Evolutionary conservation across 2,888 invertebrate genomes (phyloP).

Genomic region (Morpho deidamia): DNA sequence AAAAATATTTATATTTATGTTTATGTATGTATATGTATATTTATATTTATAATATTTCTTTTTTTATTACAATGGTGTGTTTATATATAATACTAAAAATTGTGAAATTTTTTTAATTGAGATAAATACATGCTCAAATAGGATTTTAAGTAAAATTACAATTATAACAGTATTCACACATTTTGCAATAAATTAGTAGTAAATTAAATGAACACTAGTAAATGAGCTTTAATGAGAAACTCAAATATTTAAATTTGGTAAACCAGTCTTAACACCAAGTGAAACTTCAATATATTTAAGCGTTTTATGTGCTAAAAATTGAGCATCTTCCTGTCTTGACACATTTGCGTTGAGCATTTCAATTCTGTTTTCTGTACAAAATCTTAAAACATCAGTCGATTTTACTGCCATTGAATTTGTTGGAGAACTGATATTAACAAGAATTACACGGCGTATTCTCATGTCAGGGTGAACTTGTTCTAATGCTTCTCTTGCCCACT

Average conservation of each 20-base stretch:
- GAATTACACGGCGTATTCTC: conserved; percentile 51
- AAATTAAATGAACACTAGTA: no score
- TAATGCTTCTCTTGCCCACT: conserved; percentile 57
- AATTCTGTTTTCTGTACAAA: conserved; percentile 50
- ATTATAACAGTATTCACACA: not conserved
- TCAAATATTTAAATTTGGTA: conserved; percentile 64
- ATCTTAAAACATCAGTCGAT: conserved; percentile 49
- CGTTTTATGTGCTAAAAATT: conserved; percentile 50
- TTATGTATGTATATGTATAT: no score
- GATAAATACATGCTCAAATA: no score
- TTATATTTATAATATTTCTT: no score
- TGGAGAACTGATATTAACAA: conserved; percentile 62
- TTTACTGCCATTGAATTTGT: conserved; percentile 58
- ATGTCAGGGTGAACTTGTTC: conserved; percentile 62
- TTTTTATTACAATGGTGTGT: no score
- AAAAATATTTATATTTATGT: no score
- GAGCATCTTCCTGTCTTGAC: conserved; percentile 41
- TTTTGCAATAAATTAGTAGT: not conserved
- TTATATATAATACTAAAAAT: no score
- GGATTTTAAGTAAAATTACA: no score
- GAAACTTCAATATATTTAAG: conserved; percentile 61
- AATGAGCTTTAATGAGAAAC: not conserved
- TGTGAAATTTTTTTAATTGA: no score
- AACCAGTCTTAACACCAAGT: conserved; percentile 59
- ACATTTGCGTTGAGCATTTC: conserved; percentile 62